phyloP scores from a whole-genome alignment of 1,140 invertebrate genomes.

The Phymastichus coffea region DNA sequence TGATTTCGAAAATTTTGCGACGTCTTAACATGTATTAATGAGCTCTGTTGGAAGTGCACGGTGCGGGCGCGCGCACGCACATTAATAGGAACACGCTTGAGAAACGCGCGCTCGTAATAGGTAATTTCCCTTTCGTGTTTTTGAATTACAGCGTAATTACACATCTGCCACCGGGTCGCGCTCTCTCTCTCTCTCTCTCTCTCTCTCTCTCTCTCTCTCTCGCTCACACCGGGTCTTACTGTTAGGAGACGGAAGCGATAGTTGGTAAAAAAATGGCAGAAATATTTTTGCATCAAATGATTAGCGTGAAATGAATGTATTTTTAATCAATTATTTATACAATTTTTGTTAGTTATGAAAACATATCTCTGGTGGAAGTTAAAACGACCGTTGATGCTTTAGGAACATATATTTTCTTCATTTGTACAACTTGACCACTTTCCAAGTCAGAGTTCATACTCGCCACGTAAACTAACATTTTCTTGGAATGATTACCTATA shows the following conservation, averaged over 20 bases:
- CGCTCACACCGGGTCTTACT: no score
- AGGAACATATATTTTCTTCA: conserved; percentile 20
- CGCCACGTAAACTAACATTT: conserved; percentile 27
- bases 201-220: no score
- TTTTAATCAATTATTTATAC: neutral
- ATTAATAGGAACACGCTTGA: conserved; percentile 29
- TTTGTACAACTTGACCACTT: conserved; percentile 21
- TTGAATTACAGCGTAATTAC: conserved; percentile 48
- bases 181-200: no score
- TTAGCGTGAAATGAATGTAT: neutral
- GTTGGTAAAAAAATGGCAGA: neutral
- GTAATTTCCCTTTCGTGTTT: conserved; percentile 45
- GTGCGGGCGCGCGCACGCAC: conserved; percentile 4
- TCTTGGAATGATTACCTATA: no score
- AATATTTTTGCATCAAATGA: no score
- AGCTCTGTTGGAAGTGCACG: no score
- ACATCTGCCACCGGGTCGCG: conserved; percentile 31
- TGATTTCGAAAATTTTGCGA: conserved; percentile 5
- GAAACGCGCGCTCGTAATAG: conserved; percentile 40
- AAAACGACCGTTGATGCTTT: conserved; percentile 32
- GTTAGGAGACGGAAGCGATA: neutral
- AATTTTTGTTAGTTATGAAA: no score
- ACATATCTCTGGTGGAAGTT: neutral
- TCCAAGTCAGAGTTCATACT: conserved; percentile 27
- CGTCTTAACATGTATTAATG: conserved; percentile 22